phyloP scores from a whole-genome alignment of 2,888 invertebrate species.

The Eudasyphora cyanicolor region DNA sequence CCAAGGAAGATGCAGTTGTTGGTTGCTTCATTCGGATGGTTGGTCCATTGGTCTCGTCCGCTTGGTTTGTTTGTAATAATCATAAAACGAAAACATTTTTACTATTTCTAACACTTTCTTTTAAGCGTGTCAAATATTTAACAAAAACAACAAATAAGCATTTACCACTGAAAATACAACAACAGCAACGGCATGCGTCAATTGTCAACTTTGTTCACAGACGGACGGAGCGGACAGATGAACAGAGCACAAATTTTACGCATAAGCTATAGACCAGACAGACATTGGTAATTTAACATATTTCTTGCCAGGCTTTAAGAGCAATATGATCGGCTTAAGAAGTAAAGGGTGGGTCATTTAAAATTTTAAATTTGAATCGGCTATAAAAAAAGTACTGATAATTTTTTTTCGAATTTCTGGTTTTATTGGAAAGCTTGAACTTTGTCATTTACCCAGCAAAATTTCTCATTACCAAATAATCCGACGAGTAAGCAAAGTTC shows the following conservation, averaged over 20 bases:
- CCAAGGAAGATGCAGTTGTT: not conserved
- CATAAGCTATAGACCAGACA: no score
- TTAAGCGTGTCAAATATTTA: slow-evolving; percentile 34
- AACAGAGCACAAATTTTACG: no score
- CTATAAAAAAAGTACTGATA: no score
- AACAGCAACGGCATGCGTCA: not conserved
- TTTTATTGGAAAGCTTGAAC: no score
- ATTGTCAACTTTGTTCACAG: not conserved
- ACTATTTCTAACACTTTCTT: slow-evolving; percentile 36
- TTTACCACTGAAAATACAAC: slow-evolving; percentile 4
- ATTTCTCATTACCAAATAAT: no score
- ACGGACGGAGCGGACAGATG: not conserved
- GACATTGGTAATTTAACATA: not conserved
- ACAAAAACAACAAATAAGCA: not conserved
- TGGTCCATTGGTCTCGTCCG: not conserved
- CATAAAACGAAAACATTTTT: slow-evolving; percentile 9
- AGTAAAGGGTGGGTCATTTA: no score
- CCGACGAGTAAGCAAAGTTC: no score
- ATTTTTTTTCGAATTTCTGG: no score
- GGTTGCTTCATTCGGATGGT: no score
- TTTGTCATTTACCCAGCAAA: no score
- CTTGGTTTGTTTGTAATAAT: slow-evolving; percentile 8
- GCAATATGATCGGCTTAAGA: not conserved
- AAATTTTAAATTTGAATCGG: no score
- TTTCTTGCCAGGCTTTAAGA: not conserved